These are phyloP conservation scores for Cranoglanis bouderius DNA, from an alignment of 2,113 vertebrate species.

Conservation along the genomic window DNA sequence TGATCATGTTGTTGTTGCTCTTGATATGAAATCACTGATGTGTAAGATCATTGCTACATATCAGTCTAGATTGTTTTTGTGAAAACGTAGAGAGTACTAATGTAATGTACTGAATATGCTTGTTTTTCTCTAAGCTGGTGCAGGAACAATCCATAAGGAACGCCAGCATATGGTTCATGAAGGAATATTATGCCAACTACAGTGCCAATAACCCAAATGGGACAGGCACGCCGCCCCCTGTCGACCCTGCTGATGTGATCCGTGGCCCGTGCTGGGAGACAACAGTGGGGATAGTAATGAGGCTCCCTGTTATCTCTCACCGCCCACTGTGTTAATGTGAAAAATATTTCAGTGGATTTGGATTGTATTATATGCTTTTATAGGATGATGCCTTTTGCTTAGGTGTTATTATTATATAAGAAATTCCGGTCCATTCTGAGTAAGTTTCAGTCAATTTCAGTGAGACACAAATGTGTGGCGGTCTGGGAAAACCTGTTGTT, in stretches of 20 bases:
- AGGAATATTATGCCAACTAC: slow-evolving; percentile 82
- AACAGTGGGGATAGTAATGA: slow-evolving; percentile 88
- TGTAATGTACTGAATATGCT: not conserved
- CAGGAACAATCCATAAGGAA: slow-evolving; percentile 86
- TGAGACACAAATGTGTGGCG: not conserved
- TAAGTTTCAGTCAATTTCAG: not conserved
- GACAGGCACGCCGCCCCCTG: slow-evolving; percentile 76
- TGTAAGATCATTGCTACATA: not conserved
- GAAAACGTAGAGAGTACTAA: not conserved
- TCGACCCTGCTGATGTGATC: slow-evolving; percentile 86
- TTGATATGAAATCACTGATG: not conserved
- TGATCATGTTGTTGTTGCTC: not conserved
- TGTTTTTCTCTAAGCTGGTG: slow-evolving; percentile 73
- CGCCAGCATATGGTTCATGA: slow-evolving; percentile 80
- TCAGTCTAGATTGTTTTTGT: not conserved
- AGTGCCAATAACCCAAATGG: slow-evolving; percentile 64
- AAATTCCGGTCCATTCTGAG: not conserved
- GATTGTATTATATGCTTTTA: not conserved
- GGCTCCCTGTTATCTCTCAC: slow-evolving; percentile 20
- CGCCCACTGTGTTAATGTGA: not conserved
- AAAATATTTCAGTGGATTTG: slow-evolving; percentile 8
- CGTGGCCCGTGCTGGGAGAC: slow-evolving; percentile 98
- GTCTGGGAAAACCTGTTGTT: not conserved
- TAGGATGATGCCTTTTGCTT: not conserved
- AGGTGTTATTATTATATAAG: not conserved